Evolutionary conservation across 2,113 vertebrate species (phyloP).

Genomic region (Panurus biarmicus): DNA sequence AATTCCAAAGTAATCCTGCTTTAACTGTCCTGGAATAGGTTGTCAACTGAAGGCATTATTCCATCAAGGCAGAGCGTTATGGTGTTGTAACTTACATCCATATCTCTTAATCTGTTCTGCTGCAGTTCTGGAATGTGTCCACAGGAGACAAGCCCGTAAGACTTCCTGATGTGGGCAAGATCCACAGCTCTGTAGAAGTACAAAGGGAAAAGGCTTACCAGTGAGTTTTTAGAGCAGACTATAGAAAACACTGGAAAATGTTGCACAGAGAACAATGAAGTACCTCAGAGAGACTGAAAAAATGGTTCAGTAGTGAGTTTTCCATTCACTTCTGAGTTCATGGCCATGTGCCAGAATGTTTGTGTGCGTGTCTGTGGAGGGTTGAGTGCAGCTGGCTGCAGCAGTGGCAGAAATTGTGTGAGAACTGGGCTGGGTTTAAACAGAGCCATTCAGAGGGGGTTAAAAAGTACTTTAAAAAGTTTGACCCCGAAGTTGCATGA

Average conservation of each 20-base stretch:
- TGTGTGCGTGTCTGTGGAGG: neutral
- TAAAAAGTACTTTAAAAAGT: neutral
- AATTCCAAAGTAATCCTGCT: neutral
- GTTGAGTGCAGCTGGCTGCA: neutral
- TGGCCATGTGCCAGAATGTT: neutral
- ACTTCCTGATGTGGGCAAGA: neutral
- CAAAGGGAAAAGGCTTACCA: neutral
- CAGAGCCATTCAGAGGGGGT: neutral
- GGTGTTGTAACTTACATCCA: neutral
- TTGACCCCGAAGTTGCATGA: neutral
- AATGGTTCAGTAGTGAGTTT: constrained; percentile 3
- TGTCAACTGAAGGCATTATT: neutral
- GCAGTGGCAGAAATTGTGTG: neutral
- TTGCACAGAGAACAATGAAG: neutral
- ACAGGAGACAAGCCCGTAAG: neutral
- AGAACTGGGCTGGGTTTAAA: neutral
- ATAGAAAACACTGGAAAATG: neutral
- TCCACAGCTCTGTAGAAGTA: neutral
- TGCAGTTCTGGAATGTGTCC: neutral
- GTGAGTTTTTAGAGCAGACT: neutral
- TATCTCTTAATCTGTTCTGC: neutral
- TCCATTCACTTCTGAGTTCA: neutral
- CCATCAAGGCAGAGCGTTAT: neutral
- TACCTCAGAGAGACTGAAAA: neutral
- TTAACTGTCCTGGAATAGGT: neutral